phyloP scores from a whole-genome alignment of 2,888 invertebrate species.

The Glaucopsyche alexis region DNA sequence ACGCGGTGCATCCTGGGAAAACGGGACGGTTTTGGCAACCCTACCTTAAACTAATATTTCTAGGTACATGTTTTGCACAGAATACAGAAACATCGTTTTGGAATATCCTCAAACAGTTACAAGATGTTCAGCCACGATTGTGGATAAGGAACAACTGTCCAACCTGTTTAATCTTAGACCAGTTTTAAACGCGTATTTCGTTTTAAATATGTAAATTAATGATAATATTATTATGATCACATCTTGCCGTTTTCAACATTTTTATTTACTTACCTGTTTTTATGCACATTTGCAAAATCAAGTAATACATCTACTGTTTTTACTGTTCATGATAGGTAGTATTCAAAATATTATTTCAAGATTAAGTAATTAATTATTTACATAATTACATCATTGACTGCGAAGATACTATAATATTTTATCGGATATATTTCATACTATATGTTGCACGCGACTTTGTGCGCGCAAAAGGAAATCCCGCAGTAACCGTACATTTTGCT shows the following conservation, averaged over 20 bases:
- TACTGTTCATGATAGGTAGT: background rate
- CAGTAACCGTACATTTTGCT: no score
- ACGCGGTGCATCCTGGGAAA: no score
- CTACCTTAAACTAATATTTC: no score
- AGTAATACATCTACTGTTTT: background rate
- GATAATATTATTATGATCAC: slow-evolving; percentile 20
- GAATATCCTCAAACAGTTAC: background rate
- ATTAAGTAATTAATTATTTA: background rate
- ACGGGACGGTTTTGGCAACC: no score
- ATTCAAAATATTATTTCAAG: background rate
- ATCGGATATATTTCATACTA: no score
- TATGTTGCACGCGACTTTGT: no score
- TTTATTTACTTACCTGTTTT: background rate
- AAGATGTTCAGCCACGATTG: background rate
- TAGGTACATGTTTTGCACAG: no score
- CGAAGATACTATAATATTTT: no score
- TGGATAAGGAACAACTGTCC: background rate
- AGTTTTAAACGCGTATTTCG: slow-evolving; percentile 11
- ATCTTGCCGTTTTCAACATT: slow-evolving; percentile 17
- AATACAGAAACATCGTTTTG: no score
- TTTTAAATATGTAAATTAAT: slow-evolving; percentile 20
- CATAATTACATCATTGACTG: no score
- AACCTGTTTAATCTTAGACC: slow-evolving; percentile 9
- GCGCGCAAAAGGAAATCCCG: no score
- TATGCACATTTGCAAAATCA: slow-evolving; percentile 20